Evolutionary conservation across 2,797 vertebrate genomes (phyloP), one percentile per base, ranked within the genome.

Genomic region (Petrocephalus schoutedeni): DNA sequence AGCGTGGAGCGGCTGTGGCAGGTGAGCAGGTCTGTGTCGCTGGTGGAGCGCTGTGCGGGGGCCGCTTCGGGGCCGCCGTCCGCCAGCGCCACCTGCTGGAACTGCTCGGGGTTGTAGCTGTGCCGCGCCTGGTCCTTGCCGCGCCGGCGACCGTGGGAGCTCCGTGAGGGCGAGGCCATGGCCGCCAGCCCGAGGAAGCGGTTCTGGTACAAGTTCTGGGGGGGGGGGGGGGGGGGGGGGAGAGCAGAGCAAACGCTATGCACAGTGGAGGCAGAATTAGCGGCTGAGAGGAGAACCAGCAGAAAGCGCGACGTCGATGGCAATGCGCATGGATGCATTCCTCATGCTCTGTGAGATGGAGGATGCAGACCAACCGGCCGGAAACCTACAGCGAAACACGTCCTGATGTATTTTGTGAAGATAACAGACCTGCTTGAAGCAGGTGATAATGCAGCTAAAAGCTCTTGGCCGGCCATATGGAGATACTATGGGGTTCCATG

Each of bases 191-290:
- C 95, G 86, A 97, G 94, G 92, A 97, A 96, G 93, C 97, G 95
- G 95, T 96, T 97, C 93, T 97, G 97, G 95, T 97, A 97, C 92
- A 97, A 96, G 95, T 97, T 97, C 97, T 97, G 95, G 10, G 12
- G 71, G 49, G 91, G 90, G 89, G 10, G 12, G 71, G 49, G 91
- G 90, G 89, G 19, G 88, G 51, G 7, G 28, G 41, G 16, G 36
- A 41, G 51, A 86, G 10, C 83, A 85, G 28, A 85, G 83, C 14
- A 57, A 28, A 54, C 0, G 80, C 49, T 83, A 53, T 21, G 21
- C 21, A 28, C 80, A 83, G 21, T 53, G 51, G 10, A 12, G 80
- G 85, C 45, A 58, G 19, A 49, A 36, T 16, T 16, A 36, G 36
- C 14, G 32, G 67, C 5, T 32, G 6, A 57, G 7, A 59, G 57